Evolutionary conservation across 35 echinoderm and acorn worm genomes (phyloP).

Genomic region (Heliocidaris tuberculata): DNA sequence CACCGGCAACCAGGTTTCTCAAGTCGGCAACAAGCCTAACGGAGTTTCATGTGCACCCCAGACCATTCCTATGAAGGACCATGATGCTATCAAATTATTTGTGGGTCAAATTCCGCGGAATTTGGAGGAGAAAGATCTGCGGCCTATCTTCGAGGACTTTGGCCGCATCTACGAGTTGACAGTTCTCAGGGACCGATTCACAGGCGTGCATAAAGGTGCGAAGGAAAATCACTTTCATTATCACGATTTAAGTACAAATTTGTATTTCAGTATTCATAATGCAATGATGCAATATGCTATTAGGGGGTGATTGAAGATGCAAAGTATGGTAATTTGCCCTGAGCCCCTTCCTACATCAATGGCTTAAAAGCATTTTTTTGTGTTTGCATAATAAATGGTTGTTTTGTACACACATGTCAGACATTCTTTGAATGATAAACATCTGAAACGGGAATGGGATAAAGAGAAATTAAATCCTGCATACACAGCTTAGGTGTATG

Average conservation of each 20-base stretch:
- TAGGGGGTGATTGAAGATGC: neutral
- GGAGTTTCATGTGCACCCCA: conserved; percentile 74
- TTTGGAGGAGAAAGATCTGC: conserved; percentile 95
- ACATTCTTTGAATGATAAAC: too few species aligned
- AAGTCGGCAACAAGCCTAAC: conserved; percentile 55
- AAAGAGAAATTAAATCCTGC: too few species aligned
- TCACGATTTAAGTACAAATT: neutral
- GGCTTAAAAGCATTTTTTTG: too few species aligned
- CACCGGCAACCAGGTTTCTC: conserved; percentile 60
- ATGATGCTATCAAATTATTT: conserved; percentile 98
- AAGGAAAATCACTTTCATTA: neutral
- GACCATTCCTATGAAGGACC: conserved; percentile 98
- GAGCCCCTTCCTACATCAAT: too few species aligned
- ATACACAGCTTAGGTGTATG: too few species aligned
- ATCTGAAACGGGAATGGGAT: too few species aligned
- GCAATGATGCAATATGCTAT: neutral
- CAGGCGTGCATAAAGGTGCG: conserved; percentile 96
- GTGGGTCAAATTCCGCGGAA: conserved; percentile 95
- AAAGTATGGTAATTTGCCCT: neutral
- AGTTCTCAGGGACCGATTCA: conserved; percentile 91
- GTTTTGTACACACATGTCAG: too few species aligned
- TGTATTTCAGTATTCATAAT: neutral
- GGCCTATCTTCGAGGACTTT: conserved; percentile 89
- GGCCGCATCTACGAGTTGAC: conserved; percentile 96
- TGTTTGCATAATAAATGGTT: too few species aligned